A percentile compares a stretch with the other conserved stretches of the same genome.
phyloP scores from a whole-genome alignment of 2,888 invertebrate genomes.

The Lumbricus terrestris region DNA sequence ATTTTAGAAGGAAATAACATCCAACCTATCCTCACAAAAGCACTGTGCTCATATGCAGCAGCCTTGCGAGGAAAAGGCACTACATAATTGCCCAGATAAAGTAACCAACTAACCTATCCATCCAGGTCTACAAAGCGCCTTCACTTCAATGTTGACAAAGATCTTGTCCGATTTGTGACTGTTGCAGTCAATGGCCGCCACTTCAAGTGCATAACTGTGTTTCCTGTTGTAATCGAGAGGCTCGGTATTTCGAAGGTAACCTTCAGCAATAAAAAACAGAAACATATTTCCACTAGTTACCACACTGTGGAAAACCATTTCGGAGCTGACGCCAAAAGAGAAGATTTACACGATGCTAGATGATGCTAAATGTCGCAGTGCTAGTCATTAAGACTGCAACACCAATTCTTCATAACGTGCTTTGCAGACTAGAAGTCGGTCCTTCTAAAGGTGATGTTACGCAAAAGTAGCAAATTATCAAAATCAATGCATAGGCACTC shows the following conservation, averaged over 20 bases:
- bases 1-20: background rate
- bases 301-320: background rate
- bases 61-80: background rate
- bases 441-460: no score
- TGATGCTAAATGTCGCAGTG: background rate
- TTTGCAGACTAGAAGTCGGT: no score
- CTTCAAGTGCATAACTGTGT: slow-evolving; percentile 92
- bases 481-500: no score
- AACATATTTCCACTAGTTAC: background rate
- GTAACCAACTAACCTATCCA: slow-evolving; percentile 69
- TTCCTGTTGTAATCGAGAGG: slow-evolving; percentile 86
- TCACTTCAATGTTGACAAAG: slow-evolving; percentile 92
- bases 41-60: no score
- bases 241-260: slow-evolving; percentile 84
- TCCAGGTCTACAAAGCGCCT: slow-evolving; percentile 75
- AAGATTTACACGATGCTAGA: background rate
- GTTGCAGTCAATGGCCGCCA: slow-evolving; percentile 95
- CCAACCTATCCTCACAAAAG: background rate
- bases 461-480: no score
- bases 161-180: slow-evolving; percentile 79
- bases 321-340: background rate
- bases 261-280: slow-evolving; percentile 36
- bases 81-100: background rate
- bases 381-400: background rate
- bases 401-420: no score